Base-by-base conservation (phyloP, 37 sponge, comb jelly and placozoan species). In the Haliclona indistincta region DNA sequence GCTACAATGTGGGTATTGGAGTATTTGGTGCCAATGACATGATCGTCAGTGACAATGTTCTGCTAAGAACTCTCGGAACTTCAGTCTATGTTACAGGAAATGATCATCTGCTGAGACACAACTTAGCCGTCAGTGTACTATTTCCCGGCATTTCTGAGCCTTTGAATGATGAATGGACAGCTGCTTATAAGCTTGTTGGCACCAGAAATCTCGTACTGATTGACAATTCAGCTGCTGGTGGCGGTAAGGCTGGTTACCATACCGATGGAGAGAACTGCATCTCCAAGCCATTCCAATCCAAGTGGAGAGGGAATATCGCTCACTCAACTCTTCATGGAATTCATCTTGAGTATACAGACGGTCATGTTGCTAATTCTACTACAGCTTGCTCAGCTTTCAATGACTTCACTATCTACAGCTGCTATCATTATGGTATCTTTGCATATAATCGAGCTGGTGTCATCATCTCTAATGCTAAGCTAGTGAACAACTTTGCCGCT, bases 1-100 rank as follows among this genome's bases (percentile, higher is more conserved):
- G 85, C 11, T 86, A 78, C 67, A 96, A 90, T 64, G 80, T 78
- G 63, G 97, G 70, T 15, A 85, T 96, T 49, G 97, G 97, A 15
- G 77, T 87, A 52, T 79, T 84, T 63, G 88, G 81, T 25, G 68
- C 88, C 0, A 42, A 54, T 54, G 54, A 43, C 23, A 34, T 96
- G 36, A 43, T 29, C 0, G 42, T 97, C 0, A 26, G n/a, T 0
- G 74, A 84, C 74, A 97, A 93, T 55, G 88, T 97, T 7, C 70
- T 97, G 54, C 91, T 93, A 74, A 66, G 66, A 30, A 86, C 88
- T 42, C 78, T 94, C 22, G 97, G 97, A 0, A 66, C 81, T 38
- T 91, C 95, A 5, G 56, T 95, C 38, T 54, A 72, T 29, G 64
- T 87, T 30, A 70, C 67, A 4, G 95, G 89, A 23, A 60, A 38